These are phyloP conservation scores for Drosophila pseudotakahashii DNA, from an alignment of 2,888 invertebrate species.

Conservation along the genomic window DNA sequence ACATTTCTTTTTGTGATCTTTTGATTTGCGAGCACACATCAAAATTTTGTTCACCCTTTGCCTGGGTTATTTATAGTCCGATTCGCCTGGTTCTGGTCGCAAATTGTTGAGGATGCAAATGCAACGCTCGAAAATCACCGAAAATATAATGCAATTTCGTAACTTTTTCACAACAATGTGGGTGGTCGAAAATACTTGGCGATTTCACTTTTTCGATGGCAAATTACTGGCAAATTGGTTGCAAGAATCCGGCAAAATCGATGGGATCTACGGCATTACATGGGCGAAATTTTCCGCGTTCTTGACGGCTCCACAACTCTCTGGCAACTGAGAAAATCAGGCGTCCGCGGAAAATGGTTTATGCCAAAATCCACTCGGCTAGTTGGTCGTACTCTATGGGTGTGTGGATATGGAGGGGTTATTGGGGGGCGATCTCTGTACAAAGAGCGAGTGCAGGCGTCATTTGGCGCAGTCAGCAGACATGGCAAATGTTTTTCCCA, in stretches of 20 bases:
- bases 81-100: slow-evolving; percentile 51
- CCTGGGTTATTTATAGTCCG: slow-evolving; percentile 64
- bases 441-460: slow-evolving; percentile 55
- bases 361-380: slow-evolving; percentile 58
- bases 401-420: slow-evolving; percentile 25
- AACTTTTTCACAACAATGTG: slow-evolving; percentile 35
- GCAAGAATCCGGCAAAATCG: slow-evolving; percentile 19
- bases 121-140: slow-evolving; percentile 49
- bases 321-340: slow-evolving; percentile 74
- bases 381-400: slow-evolving; percentile 17
- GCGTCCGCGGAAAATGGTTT: slow-evolving; percentile 77
- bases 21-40: slow-evolving; percentile 41
- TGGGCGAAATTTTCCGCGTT: slow-evolving; percentile 55
- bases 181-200: slow-evolving; percentile 22
- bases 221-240: slow-evolving; percentile 28
- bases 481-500: slow-evolving; percentile 41
- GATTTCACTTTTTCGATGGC: slow-evolving; percentile 45
- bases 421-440: slow-evolving; percentile 17
- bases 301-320: slow-evolving; percentile 69
- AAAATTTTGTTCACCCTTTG: slow-evolving; percentile 61
- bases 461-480: slow-evolving; percentile 65
- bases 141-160: slow-evolving; percentile 54
- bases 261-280: slow-evolving; percentile 12
- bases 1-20: slow-evolving; percentile 40
- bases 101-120: slow-evolving; percentile 42